Evolutionary conservation across 2,888 invertebrate genomes (phyloP).

Genomic region (Sphaeridia pumilis): DNA sequence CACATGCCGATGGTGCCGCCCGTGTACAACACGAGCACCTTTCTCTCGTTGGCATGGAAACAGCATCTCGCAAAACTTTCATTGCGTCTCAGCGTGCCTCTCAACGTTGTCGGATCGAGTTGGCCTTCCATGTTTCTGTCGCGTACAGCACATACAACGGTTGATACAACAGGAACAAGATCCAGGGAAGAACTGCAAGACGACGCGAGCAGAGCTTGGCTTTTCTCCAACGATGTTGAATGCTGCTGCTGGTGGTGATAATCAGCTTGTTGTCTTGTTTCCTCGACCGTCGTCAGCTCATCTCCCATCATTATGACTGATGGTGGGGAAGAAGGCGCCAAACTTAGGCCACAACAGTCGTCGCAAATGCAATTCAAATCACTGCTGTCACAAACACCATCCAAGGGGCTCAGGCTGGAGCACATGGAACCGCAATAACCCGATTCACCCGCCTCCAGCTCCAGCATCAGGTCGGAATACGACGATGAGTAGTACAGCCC

Average conservation of each 20-base stretch:
- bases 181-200: not conserved
- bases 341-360: not conserved
- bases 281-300: not conserved
- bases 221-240: no score
- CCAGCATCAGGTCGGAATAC: not conserved
- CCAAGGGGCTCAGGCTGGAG: not conserved
- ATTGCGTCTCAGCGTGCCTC: constrained; percentile 23
- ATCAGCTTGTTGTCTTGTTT: no score
- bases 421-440: not conserved
- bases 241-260: no score
- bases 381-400: not conserved
- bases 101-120: constrained; percentile 18
- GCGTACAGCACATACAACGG: no score
- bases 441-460: not conserved
- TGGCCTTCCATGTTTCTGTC: not conserved
- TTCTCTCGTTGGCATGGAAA: constrained; percentile 31
- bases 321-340: not conserved
- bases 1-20: constrained; percentile 97
- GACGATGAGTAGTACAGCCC: not conserved
- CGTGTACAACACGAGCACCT: constrained; percentile 79
- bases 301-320: not conserved
- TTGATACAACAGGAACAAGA: not conserved
- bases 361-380: constrained; percentile 1
- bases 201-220: not conserved
- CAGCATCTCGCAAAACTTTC: constrained; percentile 24